Evolutionary conservation across 1,140 invertebrate species (phyloP).

Genomic region (Sesamia nonagrioides): DNA sequence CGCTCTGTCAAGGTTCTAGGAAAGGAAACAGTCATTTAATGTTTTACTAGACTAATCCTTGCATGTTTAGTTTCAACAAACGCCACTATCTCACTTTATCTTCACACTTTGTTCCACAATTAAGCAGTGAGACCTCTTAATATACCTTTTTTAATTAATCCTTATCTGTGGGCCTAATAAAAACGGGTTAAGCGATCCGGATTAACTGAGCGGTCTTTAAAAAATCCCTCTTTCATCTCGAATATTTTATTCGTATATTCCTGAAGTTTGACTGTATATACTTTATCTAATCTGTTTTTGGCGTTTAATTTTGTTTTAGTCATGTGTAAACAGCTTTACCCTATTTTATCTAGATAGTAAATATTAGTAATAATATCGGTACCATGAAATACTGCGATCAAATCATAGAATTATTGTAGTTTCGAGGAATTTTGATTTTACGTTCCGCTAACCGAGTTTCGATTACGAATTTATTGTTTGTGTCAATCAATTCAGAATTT

Average conservation of each 20-base stretch:
- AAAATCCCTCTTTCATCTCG: conserved; percentile 31
- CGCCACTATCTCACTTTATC: conserved; percentile 19
- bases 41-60: not conserved
- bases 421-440: not conserved
- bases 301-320: conserved; percentile 49
- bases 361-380: conserved; percentile 67
- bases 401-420: not conserved
- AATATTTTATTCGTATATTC: conserved; percentile 38
- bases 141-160: conserved; percentile 48
- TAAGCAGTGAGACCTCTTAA: conserved; percentile 33
- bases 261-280: not conserved
- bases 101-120: conserved; percentile 48
- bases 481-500: too few relatives aligned
- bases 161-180: conserved; percentile 40
- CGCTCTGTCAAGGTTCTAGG: too few relatives aligned
- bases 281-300: conserved; percentile 33
- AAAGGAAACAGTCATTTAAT: too few relatives aligned
- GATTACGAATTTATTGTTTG: too few relatives aligned
- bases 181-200: conserved; percentile 19
- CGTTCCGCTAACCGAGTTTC: not conserved
- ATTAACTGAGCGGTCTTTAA: conserved; percentile 43
- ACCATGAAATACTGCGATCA: not conserved
- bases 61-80: conserved; percentile 7
- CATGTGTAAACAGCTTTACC: conserved; percentile 68
- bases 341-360: conserved; percentile 67